Base-by-base conservation (phyloP, 1,140 invertebrate species). In the Aphidius ervi region DNA sequence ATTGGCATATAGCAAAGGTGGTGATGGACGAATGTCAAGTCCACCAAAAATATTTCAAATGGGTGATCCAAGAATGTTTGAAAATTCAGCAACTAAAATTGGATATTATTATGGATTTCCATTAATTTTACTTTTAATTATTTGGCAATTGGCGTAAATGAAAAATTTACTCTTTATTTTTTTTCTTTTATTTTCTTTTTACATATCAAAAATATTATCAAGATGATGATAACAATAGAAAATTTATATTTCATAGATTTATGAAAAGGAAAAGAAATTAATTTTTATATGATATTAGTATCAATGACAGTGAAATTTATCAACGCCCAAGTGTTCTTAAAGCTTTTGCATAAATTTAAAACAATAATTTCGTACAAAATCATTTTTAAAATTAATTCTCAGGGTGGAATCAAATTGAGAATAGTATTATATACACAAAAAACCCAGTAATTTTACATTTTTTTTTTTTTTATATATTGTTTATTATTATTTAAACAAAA, bases 1-100 rank as follows among this genome's bases (percentile, higher is more conserved):
- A 1, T 82, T 97, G 7, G 96, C 91, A 0, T 98, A 87, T 78
- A 97, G 94, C 37, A 89, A 91, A 65, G 96, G 95, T 39, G 96
- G 96, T 1, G 94, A 97, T 74, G 96, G 96, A 0, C 86, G 94
- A 56, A 97, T 97, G 93, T 97, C 94, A 50, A 97, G 94, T 63
- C 95, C 95, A 1, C 86, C 90, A 4, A 83, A 90, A 65, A 87
- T 87, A 65, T 95, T 97, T 79, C 88, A 91, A 82, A 92, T 93
- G 90, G 91, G 91, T 7, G 76, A 80, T 43, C 61, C 67, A 9
- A 65, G 69, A 5, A 65, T 72, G 42, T 79, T 74, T 10, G 70
- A 73, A 56, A 72, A 67, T 56, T 70, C 65, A n/a, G 66, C 69
- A 6, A 64, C 64, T 5, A 72, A 62, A 37, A 73, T 63, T 10